Evolutionary conservation across 1,140 invertebrate genomes (phyloP).

Genomic region (Zaprionus camerounensis): DNA sequence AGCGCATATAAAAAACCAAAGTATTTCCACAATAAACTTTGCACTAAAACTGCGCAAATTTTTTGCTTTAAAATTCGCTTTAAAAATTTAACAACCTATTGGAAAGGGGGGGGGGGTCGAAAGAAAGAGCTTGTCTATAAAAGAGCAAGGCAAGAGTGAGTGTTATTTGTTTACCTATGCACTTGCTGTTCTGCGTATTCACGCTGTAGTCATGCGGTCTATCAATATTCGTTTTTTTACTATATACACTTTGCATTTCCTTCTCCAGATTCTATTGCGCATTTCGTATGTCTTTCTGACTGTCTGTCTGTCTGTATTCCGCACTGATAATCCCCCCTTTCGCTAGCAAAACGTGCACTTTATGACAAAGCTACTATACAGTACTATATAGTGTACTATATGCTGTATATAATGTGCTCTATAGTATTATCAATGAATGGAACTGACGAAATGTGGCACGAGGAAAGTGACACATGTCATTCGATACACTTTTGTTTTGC

Average conservation of each 20-base stretch:
- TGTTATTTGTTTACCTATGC: background rate
- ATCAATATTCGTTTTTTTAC: conserved; percentile 12
- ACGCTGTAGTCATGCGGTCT: conserved; percentile 19
- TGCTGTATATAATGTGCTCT: background rate
- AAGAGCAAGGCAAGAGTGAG: background rate
- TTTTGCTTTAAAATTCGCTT: background rate
- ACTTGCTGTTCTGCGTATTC: background rate
- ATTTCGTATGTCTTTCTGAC: conserved; percentile 9
- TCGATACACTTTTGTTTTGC: background rate
- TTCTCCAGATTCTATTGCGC: conserved; percentile 32
- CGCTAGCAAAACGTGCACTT: conserved; percentile 29
- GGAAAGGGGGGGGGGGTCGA: background rate
- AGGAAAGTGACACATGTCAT: conserved; percentile 5
- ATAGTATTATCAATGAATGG: conserved; percentile 8
- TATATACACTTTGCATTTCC: conserved; percentile 13
- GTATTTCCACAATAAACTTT: background rate
- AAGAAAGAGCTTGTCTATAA: background rate
- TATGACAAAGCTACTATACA: background rate
- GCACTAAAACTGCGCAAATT: background rate
- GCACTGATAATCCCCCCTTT: conserved; percentile 26
- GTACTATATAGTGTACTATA: background rate
- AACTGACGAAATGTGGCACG: background rate
- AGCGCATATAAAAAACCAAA: background rate
- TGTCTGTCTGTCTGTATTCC: conserved; percentile 3
- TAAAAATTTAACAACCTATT: background rate